Conservation (phyloP, 2,888 invertebrate genomes). For the Catocala fraxini region DNA sequence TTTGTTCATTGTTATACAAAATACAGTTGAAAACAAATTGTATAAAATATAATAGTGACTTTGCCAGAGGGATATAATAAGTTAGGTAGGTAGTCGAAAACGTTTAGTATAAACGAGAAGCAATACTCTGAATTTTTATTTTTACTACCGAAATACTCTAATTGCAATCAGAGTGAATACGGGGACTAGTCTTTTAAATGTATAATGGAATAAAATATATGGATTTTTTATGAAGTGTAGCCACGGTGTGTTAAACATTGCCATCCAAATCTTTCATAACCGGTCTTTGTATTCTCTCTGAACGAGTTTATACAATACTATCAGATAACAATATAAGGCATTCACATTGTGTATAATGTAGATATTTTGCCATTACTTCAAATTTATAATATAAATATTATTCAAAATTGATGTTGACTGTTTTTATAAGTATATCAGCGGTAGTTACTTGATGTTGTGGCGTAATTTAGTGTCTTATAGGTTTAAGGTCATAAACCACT, state of each 20-base stretch:
- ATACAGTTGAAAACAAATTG: constrained; percentile 53
- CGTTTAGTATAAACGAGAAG: constrained; percentile 86
- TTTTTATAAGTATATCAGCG: constrained; percentile 87
- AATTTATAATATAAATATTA: constrained; percentile 84
- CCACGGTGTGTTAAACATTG: constrained; percentile 28
- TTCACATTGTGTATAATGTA: constrained; percentile 81
- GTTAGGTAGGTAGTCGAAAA: constrained; percentile 83
- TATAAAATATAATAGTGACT: constrained; percentile 63
- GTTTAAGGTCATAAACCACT: constrained; percentile 76
- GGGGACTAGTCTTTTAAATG: constrained; percentile 54
- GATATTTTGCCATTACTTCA: constrained; percentile 85
- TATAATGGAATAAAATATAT: constrained; percentile 23
- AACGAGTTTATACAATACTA: constrained; percentile 64
- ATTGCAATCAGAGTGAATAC: constrained; percentile 66
- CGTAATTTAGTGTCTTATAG: constrained; percentile 87
- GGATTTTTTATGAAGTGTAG: constrained; percentile 37
- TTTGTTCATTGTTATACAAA: constrained; percentile 62
- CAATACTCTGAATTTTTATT: constrained; percentile 86
- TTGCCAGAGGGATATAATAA: constrained; percentile 85
- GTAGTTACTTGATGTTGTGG: constrained; percentile 88
- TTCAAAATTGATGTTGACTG: constrained; percentile 88
- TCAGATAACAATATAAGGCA: constrained; percentile 62
- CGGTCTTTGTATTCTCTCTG: constrained; percentile 64
- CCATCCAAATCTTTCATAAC: constrained; percentile 34
- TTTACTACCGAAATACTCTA: constrained; percentile 83